phyloP scores from a whole-genome alignment of 1,140 invertebrate species.

The Microplitis mediator region DNA sequence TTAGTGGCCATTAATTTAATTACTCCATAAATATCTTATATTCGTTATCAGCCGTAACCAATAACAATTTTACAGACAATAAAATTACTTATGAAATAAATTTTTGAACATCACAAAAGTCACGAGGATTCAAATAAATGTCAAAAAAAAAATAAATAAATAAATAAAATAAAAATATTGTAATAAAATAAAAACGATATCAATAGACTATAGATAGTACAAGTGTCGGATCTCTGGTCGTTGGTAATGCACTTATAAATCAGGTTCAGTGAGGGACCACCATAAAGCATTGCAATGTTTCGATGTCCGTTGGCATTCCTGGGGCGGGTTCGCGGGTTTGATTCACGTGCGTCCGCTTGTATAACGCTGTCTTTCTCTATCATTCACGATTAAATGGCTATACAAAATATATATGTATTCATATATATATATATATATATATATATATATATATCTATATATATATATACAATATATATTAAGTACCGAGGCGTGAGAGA shows the following conservation, averaged over 20 bases:
- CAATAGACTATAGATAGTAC: constrained; percentile 40
- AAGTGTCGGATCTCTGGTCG: constrained; percentile 30
- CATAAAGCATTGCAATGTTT: constrained; percentile 65
- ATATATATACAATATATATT: constrained; percentile 34
- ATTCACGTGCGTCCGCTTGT: constrained; percentile 50
- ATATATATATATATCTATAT: background rate
- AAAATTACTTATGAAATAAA: too few relatives aligned
- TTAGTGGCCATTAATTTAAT: too few relatives aligned
- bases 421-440: constrained; percentile 31
- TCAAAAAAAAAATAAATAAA: too few relatives aligned
- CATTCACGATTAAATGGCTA: background rate
- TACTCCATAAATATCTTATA: too few relatives aligned
- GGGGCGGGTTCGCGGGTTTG: constrained; percentile 59
- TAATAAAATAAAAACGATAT: background rate
- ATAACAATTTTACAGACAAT: too few relatives aligned
- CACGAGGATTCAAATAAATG: too few relatives aligned
- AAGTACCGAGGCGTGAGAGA: constrained; percentile 55
- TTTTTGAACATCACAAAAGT: too few relatives aligned
- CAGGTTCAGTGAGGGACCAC: constrained; percentile 62
- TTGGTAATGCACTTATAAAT: constrained; percentile 64
- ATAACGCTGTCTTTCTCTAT: constrained; percentile 23
- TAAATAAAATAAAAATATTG: too few relatives aligned
- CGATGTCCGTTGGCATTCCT: constrained; percentile 63
- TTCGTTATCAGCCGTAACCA: too few relatives aligned
- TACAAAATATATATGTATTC: background rate